Base-by-base conservation (phyloP, 2,888 invertebrate genomes). In the Cyrtodaria siliqua region DNA sequence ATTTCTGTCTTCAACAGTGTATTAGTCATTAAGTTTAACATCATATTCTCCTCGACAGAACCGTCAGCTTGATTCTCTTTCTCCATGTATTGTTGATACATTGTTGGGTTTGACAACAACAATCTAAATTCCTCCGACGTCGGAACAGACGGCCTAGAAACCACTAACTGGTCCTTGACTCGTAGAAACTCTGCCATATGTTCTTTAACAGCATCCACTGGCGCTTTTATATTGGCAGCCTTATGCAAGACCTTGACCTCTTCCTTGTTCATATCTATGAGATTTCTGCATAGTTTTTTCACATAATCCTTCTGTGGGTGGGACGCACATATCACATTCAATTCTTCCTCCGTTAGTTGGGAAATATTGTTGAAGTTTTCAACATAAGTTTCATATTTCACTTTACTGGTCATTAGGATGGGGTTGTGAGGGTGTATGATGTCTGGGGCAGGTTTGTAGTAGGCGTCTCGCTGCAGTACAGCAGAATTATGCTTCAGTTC, bases 241-340 rank as follows among this genome's bases (percentile, higher is more conserved):
- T 16, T 52, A 9, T 52, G 52, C 52, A 52, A 6, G 9, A 24
- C 24, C 20, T 24, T 20, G 24, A 16, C 2, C 26, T 52, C 52
- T 24, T 20, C 12, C 24, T 24, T 2, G 1, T 2, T 52, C 16
- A 16, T 2, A 52, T 20, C n/a, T 52, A 26, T 16, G 20, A 52
- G 20, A 2, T 23, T 26, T 26, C 40, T 38, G 52, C 50, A 62
- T 3, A 62, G 50, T 50, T 52, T 50, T 3, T 52, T 50, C 20
- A 62, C 38, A 23, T 52, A 38, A 14, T 50, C 62, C 26, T 50
- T 52, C 3, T 62, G 29, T 33, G 62, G 62, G 20, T 62, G 62
- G 23, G 33, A 18, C 12, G 24, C 40, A 23, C 52, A 62, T 2
- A 62, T 16, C 8, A 52, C 9, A n/a, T 38, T 33, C 14, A 52